A percentile compares a stretch with the other conserved stretches of the same genome.
Conservation (phyloP, 2,888 invertebrate genomes). For the Pristionchus fissidentatus region DNA sequence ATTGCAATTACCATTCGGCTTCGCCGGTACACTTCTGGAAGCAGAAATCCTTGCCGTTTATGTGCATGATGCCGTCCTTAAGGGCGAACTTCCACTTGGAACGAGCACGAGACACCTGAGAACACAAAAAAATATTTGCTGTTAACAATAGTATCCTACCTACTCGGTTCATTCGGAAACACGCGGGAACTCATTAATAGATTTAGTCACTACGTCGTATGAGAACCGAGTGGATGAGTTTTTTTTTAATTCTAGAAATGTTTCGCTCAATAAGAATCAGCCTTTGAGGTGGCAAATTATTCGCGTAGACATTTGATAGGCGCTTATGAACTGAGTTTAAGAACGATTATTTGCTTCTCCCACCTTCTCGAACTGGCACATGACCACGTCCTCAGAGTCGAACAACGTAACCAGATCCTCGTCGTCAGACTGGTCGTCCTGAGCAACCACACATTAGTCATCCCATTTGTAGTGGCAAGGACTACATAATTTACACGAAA, state of each 20-base stretch:
- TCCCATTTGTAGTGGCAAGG: background rate
- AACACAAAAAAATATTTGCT: conserved; percentile 56
- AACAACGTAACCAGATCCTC: conserved; percentile 92
- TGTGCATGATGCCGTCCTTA: conserved; percentile 99
- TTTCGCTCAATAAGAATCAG: too few relatives aligned
- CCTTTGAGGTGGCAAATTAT: too few relatives aligned
- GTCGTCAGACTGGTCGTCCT: conserved; percentile 90
- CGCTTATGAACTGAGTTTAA: too few relatives aligned
- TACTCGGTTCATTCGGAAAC: too few relatives aligned
- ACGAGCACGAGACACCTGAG: conserved; percentile 93
- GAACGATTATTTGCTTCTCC: background rate
- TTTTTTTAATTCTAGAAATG: too few relatives aligned
- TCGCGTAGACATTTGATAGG: too few relatives aligned
- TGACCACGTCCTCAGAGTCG: conserved; percentile 98
- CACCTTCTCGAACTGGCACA: conserved; percentile 99
- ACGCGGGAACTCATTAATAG: background rate
- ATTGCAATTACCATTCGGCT: conserved; percentile 89
- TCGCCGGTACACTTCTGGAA: conserved; percentile 99
- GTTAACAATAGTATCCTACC: too few relatives aligned
- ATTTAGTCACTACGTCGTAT: too few relatives aligned
- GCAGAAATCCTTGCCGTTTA: conserved; percentile 96
- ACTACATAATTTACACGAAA: background rate
- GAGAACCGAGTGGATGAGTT: too few relatives aligned
- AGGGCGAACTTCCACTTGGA: conserved; percentile 99
- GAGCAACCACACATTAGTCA: too few relatives aligned